These are phyloP conservation scores for Apeira syringaria DNA, from an alignment of 2,888 invertebrate genomes.

Conservation along the genomic window DNA sequence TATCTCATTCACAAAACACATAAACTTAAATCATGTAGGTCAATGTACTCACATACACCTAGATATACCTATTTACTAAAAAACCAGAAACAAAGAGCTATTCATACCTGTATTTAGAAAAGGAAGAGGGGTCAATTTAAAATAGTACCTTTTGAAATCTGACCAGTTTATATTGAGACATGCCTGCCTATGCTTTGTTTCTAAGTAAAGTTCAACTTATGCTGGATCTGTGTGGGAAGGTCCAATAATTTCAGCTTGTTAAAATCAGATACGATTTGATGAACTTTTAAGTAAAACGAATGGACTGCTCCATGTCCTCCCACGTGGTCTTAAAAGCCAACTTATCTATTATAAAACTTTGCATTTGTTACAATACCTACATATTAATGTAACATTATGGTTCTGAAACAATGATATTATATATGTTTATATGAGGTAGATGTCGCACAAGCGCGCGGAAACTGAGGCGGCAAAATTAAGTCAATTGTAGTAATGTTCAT, in stretches of 20 bases:
- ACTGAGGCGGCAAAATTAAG: too few species aligned
- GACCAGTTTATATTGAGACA: background rate
- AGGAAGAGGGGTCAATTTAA: background rate
- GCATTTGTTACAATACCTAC: too few species aligned
- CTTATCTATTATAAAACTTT: too few species aligned
- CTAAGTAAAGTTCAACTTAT: background rate
- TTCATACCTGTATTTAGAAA: background rate
- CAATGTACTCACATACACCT: background rate
- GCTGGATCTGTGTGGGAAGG: conserved; percentile 8
- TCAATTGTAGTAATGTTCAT: too few species aligned
- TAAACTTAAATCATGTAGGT: conserved; percentile 11
- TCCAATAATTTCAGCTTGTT: conserved; percentile 1
- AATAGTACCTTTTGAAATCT: background rate
- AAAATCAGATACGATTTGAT: background rate
- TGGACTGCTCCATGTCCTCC: too few species aligned
- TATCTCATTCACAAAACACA: conserved; percentile 19
- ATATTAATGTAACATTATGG: too few species aligned
- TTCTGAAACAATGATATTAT: too few species aligned
- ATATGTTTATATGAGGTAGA: too few species aligned
- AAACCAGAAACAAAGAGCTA: conserved; percentile 1
- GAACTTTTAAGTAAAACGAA: too few species aligned
- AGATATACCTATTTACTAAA: background rate
- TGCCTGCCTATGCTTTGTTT: background rate
- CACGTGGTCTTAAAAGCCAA: too few species aligned
- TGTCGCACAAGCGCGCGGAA: too few species aligned